Base-by-base conservation (phyloP, 2,888 invertebrate species). In the Drosophila putrida region DNA sequence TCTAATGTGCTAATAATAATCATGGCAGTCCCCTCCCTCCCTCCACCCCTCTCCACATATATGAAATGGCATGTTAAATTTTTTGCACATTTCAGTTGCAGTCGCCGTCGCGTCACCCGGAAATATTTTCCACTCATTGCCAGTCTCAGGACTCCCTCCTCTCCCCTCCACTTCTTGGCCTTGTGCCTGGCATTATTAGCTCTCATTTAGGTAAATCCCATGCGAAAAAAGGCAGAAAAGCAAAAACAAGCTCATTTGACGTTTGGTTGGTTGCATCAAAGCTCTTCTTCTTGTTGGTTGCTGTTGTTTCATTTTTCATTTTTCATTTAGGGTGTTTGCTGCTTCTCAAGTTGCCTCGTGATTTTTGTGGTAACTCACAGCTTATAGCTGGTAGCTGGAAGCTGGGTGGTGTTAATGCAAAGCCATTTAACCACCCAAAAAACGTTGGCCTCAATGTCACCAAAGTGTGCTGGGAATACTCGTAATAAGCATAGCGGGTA, bases 1-100 rank as follows among this genome's bases (percentile, higher is more conserved):
- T 73, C 88, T 87, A 89, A 89, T 85, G 84, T 87, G 84, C 84
- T 87, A 85, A 85, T 85, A 87, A 87, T 87, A 87, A 89, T 87
- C 85, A 84, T 87, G 85, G 88, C 88, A 72, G 84, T 43, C 75
- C 47, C 11, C 13, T 11, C 11, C 13, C n/a, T 9, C n/a, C 33
- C 31, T 27, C 11, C 10, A 5, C 11, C n/a, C 31, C 9, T 31
- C 38, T 27, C 33, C 20, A 39, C 53, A 89, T 88, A 89, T 88
- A 84, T 84, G 85, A 87, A 89, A 89, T 87, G 86, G 78, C 86
- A 80, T 80, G 80, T 71, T 76, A 84, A 81, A 84, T 84, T 83
- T 75, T 72, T 75, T 72, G 50, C 75, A 69, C 64, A 75, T 74
- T 75, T 75, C 62, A 49, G 27, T 59, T 62, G 69, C 70, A 65